Base-by-base conservation (phyloP, 2,888 invertebrate genomes). In the Megastigmus dorsalis region DNA sequence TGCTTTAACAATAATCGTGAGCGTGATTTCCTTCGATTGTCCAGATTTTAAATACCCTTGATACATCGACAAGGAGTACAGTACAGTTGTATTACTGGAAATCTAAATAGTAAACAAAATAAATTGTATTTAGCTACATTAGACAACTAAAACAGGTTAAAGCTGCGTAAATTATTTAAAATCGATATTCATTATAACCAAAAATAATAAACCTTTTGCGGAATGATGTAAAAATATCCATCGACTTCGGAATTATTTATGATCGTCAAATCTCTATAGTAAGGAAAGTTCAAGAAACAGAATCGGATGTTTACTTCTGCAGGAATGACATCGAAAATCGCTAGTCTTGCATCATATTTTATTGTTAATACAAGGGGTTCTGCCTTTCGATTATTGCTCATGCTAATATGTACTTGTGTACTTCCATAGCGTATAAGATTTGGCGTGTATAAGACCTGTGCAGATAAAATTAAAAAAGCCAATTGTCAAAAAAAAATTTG, bases 241-340 rank as follows among this genome's bases (percentile, higher is more conserved):
- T 89, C 88, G 77, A 90, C 87, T 33, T 89, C 88, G 28, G 88
- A 86, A 1, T 88, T 86, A 72, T 91, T 90, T 6, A 84, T 83
- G 10, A 93, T 80, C 7, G 79, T 81, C 41, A 93, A 86, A n/a
- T 89, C 88, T 54, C 89, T 82, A 15, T 86, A 84, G 77, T 92
- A 92, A 0, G 89, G 85, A 76, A 88, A 91, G 79, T 91, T 90
- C 18, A 93, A 80, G 80, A 92, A 93, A 80, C 92, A 92, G 65
- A 91, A 91, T 76, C 90, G 87, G 48, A 92, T 83, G 18, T 87
- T 88, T 9, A 93, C 89, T 52, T 91, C 90, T 0, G 87, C 80
- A 0, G 92, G 92, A 0, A 86, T 86, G 48, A 89, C 87, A 6
- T 83, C 81, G 5, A 93, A 86, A 6, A 84, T 78, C 0, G 93